phyloP scores from a whole-genome alignment of 2,888 invertebrate species.

The Aphidoletes aphidimyza region DNA sequence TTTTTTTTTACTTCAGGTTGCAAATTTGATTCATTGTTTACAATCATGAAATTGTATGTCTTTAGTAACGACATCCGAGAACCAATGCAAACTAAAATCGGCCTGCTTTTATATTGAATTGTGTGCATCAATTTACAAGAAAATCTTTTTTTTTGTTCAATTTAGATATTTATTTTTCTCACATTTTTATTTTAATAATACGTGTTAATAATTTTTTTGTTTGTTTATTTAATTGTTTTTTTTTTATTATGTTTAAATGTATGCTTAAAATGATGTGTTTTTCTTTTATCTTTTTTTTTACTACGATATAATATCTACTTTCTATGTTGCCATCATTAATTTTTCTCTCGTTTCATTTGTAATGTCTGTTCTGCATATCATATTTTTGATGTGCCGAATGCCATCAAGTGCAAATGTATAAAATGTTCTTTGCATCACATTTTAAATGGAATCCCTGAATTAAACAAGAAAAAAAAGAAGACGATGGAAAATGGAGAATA shows the following conservation, averaged over 20 bases:
- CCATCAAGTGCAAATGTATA: constrained; percentile 38
- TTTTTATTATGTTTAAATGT: too few relatives aligned
- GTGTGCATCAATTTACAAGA: neutral
- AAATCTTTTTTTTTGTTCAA: neutral
- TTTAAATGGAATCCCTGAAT: constrained; percentile 33
- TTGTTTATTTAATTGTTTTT: neutral
- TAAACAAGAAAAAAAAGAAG: constrained; percentile 35
- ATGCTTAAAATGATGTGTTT: neutral
- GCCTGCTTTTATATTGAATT: too few relatives aligned
- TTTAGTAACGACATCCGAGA: too few relatives aligned
- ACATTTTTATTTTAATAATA: too few relatives aligned
- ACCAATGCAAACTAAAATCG: too few relatives aligned
- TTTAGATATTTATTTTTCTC: neutral
- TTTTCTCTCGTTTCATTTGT: neutral
- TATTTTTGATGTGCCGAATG: neutral
- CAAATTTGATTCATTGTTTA: too few relatives aligned
- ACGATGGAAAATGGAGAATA: too few relatives aligned
- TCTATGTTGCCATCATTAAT: neutral
- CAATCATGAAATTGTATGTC: too few relatives aligned
- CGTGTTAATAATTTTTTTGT: neutral
- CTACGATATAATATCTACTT: too few relatives aligned
- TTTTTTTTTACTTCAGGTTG: too few relatives aligned
- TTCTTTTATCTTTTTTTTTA: too few relatives aligned
- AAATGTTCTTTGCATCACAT: constrained; percentile 44
- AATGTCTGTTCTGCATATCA: neutral